Evolutionary conservation across 2,888 invertebrate species (phyloP), one percentile per base, ranked within the genome.

Genomic region (Harpagoxenus sublaevis): DNA sequence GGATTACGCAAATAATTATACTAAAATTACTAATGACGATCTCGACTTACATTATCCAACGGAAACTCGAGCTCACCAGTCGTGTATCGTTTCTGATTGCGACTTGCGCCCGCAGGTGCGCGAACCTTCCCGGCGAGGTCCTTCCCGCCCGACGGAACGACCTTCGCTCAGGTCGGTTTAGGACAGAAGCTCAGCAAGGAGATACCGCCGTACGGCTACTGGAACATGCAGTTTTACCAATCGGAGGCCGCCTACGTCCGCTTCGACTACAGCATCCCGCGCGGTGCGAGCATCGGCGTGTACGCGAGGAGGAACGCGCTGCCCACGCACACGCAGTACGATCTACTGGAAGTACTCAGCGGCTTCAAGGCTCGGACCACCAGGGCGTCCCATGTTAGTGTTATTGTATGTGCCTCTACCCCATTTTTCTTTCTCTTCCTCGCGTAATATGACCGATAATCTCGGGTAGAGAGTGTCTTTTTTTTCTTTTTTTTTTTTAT

Each of bases 221-320:
- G 99, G 99, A 98, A 99, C 95, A 98, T 99, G 97, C 98, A 99
- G 95, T 99, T 99, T 95, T 98, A 98, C 95, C 99, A 99, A 95
- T 98, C 98, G 86, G 98, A 98, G 95, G 97, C 99, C 79, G 98
- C 98, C 68, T 99, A 98, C 95, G 98, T 99, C 77, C 98, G 98
- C 94, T 99, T 99, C 95, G 99, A 99, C 95, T 98, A 99, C 95
- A 97, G 97, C 95, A 98, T 98, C 94, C 98, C 98, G 1, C 96
- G 98, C 88, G 98, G 98, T 74, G 98, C 98, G 63, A 98, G 98
- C 91, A 98, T 99, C 95, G 99, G 99, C 62, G 98, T 99, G 23
- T 99, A 99, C 94, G 99, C 98, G 2, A 96, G 99, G 90, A 96
- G 99, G 92, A 99, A 99, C 94, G 98, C 99, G 63, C 96, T 99